Evolutionary conservation across 2,888 invertebrate genomes (phyloP).

Genomic region (Quadriops clusia): DNA sequence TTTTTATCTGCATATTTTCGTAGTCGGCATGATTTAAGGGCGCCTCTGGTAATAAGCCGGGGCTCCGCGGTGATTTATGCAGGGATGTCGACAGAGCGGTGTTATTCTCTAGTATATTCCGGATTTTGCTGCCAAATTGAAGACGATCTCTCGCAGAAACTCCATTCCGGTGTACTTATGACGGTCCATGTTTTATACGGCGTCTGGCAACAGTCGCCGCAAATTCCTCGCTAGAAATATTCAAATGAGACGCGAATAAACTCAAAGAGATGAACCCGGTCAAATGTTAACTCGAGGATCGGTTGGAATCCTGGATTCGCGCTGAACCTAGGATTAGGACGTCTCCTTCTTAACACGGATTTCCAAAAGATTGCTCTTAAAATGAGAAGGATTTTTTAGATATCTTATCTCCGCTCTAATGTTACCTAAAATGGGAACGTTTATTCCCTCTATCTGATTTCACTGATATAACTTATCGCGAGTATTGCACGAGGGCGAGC

Average conservation of each 20-base stretch:
- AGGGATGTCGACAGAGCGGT: conserved; percentile 22
- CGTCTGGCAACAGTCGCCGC: conserved; percentile 32
- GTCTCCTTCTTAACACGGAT: conserved; percentile 28
- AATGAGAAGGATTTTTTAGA: conserved; percentile 31
- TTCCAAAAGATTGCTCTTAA: conserved; percentile 21
- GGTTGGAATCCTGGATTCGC: conserved; percentile 23
- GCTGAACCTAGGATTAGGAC: conserved; percentile 29
- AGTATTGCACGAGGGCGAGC: no score
- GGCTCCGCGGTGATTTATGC: conserved; percentile 22
- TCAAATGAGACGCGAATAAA: conserved; percentile 24
- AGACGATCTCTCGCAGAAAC: conserved; percentile 37
- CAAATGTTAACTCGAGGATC: conserved; percentile 36
- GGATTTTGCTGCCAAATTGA: conserved; percentile 38
- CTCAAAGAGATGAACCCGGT: conserved; percentile 23
- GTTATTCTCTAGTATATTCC: conserved; percentile 24
- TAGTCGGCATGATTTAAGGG: conserved; percentile 26
- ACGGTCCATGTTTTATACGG: conserved; percentile 33
- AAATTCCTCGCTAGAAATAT: conserved; percentile 26
- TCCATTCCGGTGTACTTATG: conserved; percentile 35
- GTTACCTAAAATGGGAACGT: no score
- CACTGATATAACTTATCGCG: no score
- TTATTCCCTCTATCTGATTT: no score
- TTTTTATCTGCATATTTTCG: conserved; percentile 26
- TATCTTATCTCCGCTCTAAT: no score
- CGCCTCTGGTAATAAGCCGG: conserved; percentile 19